Base-by-base conservation (phyloP, 2,113 vertebrate species). In the Dascyllus trimaculatus region DNA sequence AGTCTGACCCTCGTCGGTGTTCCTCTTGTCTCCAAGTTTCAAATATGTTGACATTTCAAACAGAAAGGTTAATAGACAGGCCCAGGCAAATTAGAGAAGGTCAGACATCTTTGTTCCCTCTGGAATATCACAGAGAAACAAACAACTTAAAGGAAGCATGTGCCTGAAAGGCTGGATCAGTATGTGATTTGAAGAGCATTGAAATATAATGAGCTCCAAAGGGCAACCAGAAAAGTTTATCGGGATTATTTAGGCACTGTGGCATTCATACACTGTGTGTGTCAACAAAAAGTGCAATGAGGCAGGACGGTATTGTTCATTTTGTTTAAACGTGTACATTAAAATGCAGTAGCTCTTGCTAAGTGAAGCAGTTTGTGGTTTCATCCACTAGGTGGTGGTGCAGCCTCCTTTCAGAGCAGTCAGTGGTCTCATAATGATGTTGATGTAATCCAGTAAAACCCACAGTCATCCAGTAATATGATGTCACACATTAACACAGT, bases 41-140 rank as follows among this genome's bases (percentile, higher is more conserved):
- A 80, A 65, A 85, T 85, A 63, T 75, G 71, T 62, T 85, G 90
- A 89, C 93, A 93, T 93, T 93, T 93, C 80, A 72, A 66, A 80
- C 78, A 82, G 43, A 95, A 95, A 95, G 93, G 93, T 94, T 92
- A 95, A 93, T 91, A 77, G 59, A 62, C 82, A 69, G 72, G 48
- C 46, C 54, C 17, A 7, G 66, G 84, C 51, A 71, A 79, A 78
- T 82, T 60, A 84, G 63, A 91, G 75, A 95, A 95, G 93, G 93
- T 94, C 91, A 92, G 78, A 74, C 57, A 86, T 29, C 26, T 64
- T 26, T 21, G 8, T 60, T 64, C 15, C 10, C 29, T 43, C 4
- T 15, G 35, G 45, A 38, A n/a, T 2, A 25, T 61, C n/a, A 53
- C 64, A 66, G 24, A 64, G 21, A 74, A 43, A 71, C 65, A 77